Conservation (phyloP, 2,888 invertebrate genomes). For the Platerodrilus igneus region DNA sequence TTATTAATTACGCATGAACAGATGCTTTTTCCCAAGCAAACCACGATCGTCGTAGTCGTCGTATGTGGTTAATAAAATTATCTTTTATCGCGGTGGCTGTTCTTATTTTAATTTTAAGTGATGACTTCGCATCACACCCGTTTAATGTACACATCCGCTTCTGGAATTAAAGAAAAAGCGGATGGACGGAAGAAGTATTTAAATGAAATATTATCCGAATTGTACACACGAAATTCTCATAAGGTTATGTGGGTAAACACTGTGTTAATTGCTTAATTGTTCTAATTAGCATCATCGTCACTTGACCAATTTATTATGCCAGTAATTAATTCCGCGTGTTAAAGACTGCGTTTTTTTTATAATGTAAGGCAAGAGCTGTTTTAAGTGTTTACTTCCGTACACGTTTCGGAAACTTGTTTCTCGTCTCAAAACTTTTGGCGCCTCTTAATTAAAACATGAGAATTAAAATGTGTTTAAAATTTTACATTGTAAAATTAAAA, state of each 20-base stretch:
- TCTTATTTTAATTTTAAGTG: slow-evolving; percentile 32
- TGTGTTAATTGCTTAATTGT: slow-evolving; percentile 20
- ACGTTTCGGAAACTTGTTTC: no score
- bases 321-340: no score
- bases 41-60: slow-evolving; percentile 13
- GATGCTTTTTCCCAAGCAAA: slow-evolving; percentile 19
- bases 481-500: no score
- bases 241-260: slow-evolving; percentile 30
- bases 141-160: slow-evolving; percentile 46
- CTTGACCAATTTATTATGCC: slow-evolving; percentile 15
- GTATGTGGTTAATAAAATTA: slow-evolving; percentile 19
- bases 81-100: slow-evolving; percentile 21
- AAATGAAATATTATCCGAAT: slow-evolving; percentile 37
- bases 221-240: slow-evolving; percentile 35
- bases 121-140: slow-evolving; percentile 48
- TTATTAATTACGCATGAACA: no score
- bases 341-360: no score
- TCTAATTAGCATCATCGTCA: slow-evolving; percentile 13
- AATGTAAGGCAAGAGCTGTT: no score
- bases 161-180: slow-evolving; percentile 45
- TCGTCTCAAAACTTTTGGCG: no score
- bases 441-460: no score
- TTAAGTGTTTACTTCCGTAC: no score
- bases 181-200: slow-evolving; percentile 47
- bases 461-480: no score